phyloP scores from a whole-genome alignment of 2,888 invertebrate species.

The Matsumyia berberina region DNA sequence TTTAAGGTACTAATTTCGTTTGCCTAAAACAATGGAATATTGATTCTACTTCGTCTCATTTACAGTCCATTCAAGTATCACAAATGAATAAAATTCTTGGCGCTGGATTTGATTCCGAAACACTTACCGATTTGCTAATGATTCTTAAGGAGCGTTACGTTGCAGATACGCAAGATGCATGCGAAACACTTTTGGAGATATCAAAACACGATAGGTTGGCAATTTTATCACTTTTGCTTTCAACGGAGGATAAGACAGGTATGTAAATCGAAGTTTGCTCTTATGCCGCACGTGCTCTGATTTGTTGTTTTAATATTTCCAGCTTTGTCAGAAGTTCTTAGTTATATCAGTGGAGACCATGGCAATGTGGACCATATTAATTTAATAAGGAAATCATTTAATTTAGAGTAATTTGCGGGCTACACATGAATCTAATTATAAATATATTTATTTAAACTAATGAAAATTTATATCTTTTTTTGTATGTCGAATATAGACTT shows the following conservation, averaged over 20 bases:
- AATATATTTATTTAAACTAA: conserved; percentile 23
- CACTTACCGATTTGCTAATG: conserved; percentile 80
- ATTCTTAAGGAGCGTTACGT: conserved; percentile 81
- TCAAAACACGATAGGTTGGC: conserved; percentile 81
- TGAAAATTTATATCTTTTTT: conserved; percentile 2
- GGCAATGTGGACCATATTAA: conserved; percentile 64
- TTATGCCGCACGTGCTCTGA: conserved; percentile 1
- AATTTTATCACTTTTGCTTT: conserved; percentile 82
- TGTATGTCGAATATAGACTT: neutral
- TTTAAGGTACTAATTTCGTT: conserved; percentile 78
- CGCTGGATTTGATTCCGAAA: conserved; percentile 82
- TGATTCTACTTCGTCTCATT: conserved; percentile 7
- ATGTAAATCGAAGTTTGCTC: conserved; percentile 28
- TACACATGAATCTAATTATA: neutral
- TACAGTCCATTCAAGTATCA: conserved; percentile 80
- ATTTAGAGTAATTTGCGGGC: conserved; percentile 49
- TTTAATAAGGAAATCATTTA: conserved; percentile 58
- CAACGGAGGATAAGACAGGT: conserved; percentile 81
- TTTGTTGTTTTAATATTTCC: conserved; percentile 31
- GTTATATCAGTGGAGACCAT: conserved; percentile 77
- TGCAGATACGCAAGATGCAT: conserved; percentile 79
- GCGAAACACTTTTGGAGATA: conserved; percentile 80
- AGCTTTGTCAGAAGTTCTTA: conserved; percentile 79
- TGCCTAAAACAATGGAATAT: neutral
- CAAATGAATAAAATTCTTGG: conserved; percentile 82